Evolutionary conservation across 2,888 invertebrate genomes (phyloP), one percentile per base, ranked within the genome.

Genomic region (Globia sparganii): DNA sequence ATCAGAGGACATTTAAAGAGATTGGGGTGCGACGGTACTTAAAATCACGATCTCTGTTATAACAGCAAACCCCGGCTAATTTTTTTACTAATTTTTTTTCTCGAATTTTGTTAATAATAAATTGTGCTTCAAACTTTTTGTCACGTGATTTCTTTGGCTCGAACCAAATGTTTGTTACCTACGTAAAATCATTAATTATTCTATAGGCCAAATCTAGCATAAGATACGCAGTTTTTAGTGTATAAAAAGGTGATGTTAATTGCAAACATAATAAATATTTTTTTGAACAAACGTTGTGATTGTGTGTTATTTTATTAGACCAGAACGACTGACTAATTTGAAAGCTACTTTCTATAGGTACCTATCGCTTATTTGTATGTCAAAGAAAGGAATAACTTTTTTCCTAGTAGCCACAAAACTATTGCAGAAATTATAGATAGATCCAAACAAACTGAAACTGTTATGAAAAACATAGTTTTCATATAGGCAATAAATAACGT

Each of bases 201-300:
- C 0, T 28, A 18, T 28, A 65, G 15, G 15, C 25, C 2, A 66
- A 53, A 25, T 81, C 4, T 59, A 73, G 43, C 25, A 25, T 72
- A 56, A n/a, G 40, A 46, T 78, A 37, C 64, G 40, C 15, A 67
- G 28, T 49, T 59, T 70, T 75, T 53, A 25, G 28, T 49, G 31
- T 49, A 11, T 56, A 40, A 13, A 37, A 77, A 34, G 83, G 80
- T 77, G 56, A 58, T 64, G 66, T 67, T 56, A 62, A 62, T 70
- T 71, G 13, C 62, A 46, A 71, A 59, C 72, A 68, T 46, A 81
- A 83, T 78, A 65, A 67, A 78, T 69, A 46, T 18, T 71, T 65
- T 58, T 68, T 78, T 81, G 2, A 49, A 18, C 9, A 72, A 81
- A 66, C 0, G 3, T 40, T 56, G 15, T 46, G 21, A n/a, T n/a